Percentiles rank a stretch among this genome's conserved stretches.
phyloP scores from a whole-genome alignment of 2,888 invertebrate genomes.

The Melinopterus prodromus region DNA sequence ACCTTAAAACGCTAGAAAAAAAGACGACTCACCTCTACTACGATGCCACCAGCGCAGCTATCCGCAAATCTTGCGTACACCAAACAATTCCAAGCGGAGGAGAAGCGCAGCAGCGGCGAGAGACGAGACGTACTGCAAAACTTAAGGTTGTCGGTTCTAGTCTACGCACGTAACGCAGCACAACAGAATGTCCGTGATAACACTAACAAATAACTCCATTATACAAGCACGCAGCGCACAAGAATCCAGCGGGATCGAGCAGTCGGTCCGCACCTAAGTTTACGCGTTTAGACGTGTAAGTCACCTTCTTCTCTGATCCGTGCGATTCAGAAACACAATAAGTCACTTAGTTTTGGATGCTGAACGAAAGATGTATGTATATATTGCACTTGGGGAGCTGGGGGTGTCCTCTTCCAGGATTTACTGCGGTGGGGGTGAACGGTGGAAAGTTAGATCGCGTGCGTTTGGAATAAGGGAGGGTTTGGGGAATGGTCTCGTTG shows the following conservation, averaged over 20 bases:
- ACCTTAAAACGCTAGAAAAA: not conserved
- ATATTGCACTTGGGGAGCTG: not conserved
- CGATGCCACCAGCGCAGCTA: not conserved
- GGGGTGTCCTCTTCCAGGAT: not conserved
- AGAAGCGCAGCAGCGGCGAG: not conserved
- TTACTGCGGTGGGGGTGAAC: not conserved
- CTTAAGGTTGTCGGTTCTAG: not conserved
- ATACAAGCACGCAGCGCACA: not conserved
- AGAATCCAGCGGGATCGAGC: not conserved
- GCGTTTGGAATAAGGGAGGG: not conserved
- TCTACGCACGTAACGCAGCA: not conserved
- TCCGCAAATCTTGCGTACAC: not conserved
- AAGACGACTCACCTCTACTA: not conserved
- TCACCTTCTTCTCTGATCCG: not conserved
- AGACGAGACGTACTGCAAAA: too few relatives aligned
- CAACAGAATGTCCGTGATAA: conserved; percentile 4
- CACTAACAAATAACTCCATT: conserved; percentile 4
- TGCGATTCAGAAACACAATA: not conserved
- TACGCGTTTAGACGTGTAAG: not conserved
- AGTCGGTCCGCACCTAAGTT: not conserved
- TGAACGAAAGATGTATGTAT: not conserved
- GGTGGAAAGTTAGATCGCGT: not conserved
- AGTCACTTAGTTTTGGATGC: not conserved
- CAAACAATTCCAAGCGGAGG: not conserved
- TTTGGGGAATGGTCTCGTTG: not conserved